phyloP scores from a whole-genome alignment of 1,140 invertebrate genomes.

The Scaptomyza montana region DNA sequence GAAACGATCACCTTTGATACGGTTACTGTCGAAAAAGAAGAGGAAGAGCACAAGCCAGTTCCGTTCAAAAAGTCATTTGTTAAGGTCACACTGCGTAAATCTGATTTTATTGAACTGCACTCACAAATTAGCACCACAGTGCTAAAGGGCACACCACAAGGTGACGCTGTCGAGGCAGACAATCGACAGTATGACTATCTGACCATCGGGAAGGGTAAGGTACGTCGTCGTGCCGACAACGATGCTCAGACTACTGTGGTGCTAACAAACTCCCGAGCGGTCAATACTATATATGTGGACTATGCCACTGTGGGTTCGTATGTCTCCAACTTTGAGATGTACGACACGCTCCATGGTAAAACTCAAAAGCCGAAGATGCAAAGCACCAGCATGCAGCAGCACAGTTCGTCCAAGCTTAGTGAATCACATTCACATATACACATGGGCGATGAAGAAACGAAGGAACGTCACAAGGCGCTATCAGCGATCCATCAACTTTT shows the following conservation, averaged over 20 bases:
- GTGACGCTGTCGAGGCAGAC: constrained; percentile 84
- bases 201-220: constrained; percentile 86
- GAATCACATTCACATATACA: background rate
- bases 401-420: background rate
- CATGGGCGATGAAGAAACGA: constrained; percentile 27
- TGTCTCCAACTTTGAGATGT: constrained; percentile 90
- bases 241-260: constrained; percentile 87
- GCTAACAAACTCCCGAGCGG: constrained; percentile 86
- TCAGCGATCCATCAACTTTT: constrained; percentile 3
- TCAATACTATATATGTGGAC: constrained; percentile 84
- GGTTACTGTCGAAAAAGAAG: background rate
- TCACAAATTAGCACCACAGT: constrained; percentile 86
- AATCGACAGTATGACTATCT: constrained; percentile 88
- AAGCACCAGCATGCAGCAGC: background rate
- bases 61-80: constrained; percentile 77
- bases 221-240: constrained; percentile 86
- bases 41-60: background rate
- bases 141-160: constrained; percentile 86
- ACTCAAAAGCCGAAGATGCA: background rate
- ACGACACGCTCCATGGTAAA: constrained; percentile 84
- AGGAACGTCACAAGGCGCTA: background rate
- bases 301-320: constrained; percentile 86
- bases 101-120: constrained; percentile 87
- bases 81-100: constrained; percentile 87
- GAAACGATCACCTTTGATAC: constrained; percentile 60